Conservation (phyloP, 2,888 invertebrate genomes). For the Galerucella nymphaeae region DNA sequence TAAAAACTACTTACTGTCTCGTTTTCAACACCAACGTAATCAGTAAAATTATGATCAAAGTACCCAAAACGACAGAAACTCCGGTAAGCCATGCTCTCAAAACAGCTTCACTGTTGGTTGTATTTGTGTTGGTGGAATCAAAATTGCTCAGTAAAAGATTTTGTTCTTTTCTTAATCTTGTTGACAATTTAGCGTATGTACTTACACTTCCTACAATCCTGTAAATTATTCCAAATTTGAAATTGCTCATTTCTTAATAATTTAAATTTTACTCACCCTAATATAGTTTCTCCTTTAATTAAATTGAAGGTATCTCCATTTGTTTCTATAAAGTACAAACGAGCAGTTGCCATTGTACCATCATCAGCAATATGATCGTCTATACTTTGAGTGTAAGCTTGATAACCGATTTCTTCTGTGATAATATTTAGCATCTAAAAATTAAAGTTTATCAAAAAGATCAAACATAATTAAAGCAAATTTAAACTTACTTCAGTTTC, state of each 20-base stretch:
- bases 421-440: slow-evolving; percentile 69
- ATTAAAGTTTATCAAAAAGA: not conserved
- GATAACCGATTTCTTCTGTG: slow-evolving; percentile 66
- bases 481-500: slow-evolving; percentile 55
- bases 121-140: slow-evolving; percentile 44
- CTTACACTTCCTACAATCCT: slow-evolving; percentile 52
- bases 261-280: slow-evolving; percentile 63
- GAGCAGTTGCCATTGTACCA: slow-evolving; percentile 64
- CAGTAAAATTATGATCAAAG: slow-evolving; percentile 68
- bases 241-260: not conserved
- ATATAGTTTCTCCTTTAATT: slow-evolving; percentile 66
- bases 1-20: slow-evolving; percentile 65
- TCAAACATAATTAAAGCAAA: too few relatives aligned
- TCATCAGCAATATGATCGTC: slow-evolving; percentile 58
- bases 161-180: slow-evolving; percentile 43
- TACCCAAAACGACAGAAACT: slow-evolving; percentile 67
- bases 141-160: slow-evolving; percentile 50
- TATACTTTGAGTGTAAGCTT: slow-evolving; percentile 72
- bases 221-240: slow-evolving; percentile 33
- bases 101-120: slow-evolving; percentile 62
- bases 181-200: slow-evolving; percentile 47
- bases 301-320: slow-evolving; percentile 56
- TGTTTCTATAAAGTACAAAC: slow-evolving; percentile 70
- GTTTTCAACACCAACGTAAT: slow-evolving; percentile 70
- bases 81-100: slow-evolving; percentile 68